A percentile compares a stretch with the other conserved stretches of the same genome.
Evolutionary conservation across 2,888 invertebrate species (phyloP).

Genomic region (Agrotis puta): DNA sequence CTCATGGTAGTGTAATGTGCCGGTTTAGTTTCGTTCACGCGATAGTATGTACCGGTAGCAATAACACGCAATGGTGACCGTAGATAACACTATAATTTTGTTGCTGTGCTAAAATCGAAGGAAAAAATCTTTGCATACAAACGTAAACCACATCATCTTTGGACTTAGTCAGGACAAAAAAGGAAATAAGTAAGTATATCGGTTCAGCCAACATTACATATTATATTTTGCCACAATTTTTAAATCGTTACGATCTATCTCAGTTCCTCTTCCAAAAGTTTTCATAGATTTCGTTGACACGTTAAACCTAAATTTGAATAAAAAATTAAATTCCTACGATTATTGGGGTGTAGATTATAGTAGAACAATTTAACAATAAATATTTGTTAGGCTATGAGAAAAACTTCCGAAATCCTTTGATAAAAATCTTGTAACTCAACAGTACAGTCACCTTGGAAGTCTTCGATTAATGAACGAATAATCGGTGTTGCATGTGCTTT

Average conservation of each 20-base stretch:
- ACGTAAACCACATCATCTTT: background rate
- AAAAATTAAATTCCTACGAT: too few relatives aligned
- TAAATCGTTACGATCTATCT: background rate
- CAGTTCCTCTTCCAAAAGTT: background rate
- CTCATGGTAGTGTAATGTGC: constrained; percentile 32
- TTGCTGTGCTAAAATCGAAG: constrained; percentile 17
- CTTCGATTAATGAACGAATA: background rate
- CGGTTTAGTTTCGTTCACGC: constrained; percentile 49
- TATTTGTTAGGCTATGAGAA: too few relatives aligned
- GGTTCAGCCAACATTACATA: background rate
- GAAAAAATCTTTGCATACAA: background rate
- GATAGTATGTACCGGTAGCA: constrained; percentile 37
- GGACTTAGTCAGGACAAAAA: background rate
- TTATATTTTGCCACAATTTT: background rate
- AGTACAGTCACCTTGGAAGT: too few relatives aligned
- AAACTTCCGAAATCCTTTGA: too few relatives aligned
- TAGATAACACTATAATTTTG: constrained; percentile 41
- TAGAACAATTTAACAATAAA: background rate
- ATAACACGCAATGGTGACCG: constrained; percentile 55
- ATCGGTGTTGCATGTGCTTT: constrained; percentile 9
- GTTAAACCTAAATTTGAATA: background rate
- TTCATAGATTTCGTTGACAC: background rate
- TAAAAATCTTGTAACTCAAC: too few relatives aligned
- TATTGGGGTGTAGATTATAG: background rate
- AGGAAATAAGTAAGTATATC: background rate